A percentile compares a stretch with the other conserved stretches of the same genome.
These are phyloP conservation scores for Thomomys bottae DNA, from an alignment of 2,113 vertebrate genomes.

Conservation along the genomic window DNA sequence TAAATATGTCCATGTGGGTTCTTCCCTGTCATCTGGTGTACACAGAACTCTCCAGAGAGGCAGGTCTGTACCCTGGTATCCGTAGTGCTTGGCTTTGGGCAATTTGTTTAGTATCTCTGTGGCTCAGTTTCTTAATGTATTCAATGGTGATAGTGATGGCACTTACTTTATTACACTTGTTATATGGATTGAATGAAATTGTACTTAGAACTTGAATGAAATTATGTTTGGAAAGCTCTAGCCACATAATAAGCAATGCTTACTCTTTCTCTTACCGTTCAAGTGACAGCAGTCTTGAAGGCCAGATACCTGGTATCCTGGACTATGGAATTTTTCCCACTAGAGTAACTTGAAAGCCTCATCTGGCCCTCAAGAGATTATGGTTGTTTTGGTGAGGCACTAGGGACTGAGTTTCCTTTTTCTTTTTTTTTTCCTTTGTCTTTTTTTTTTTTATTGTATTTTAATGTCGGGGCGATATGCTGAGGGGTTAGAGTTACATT, in stretches of 20 bases:
- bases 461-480: no score
- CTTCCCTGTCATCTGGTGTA: neutral
- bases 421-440: constrained; percentile 4
- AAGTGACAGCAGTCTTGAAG: neutral
- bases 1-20: neutral
- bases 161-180: neutral
- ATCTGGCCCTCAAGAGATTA: neutral
- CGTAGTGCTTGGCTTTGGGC: neutral
- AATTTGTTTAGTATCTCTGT: neutral
- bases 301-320: neutral
- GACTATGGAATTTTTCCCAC: neutral
- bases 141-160: neutral
- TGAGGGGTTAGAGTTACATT: no score
- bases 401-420: neutral
- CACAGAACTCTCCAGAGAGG: neutral
- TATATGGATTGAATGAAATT: constrained; percentile 3
- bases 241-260: neutral
- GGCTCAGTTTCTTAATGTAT: constrained; percentile 38
- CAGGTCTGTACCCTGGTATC: no score
- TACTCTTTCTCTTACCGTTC: neutral
- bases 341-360: neutral
- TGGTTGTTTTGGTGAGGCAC: neutral
- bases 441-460: no score
- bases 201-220: neutral
- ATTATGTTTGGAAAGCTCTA: constrained; percentile 20